Conservation (phyloP, 2,113 vertebrate genomes). For the Entelurus aequoreus region DNA sequence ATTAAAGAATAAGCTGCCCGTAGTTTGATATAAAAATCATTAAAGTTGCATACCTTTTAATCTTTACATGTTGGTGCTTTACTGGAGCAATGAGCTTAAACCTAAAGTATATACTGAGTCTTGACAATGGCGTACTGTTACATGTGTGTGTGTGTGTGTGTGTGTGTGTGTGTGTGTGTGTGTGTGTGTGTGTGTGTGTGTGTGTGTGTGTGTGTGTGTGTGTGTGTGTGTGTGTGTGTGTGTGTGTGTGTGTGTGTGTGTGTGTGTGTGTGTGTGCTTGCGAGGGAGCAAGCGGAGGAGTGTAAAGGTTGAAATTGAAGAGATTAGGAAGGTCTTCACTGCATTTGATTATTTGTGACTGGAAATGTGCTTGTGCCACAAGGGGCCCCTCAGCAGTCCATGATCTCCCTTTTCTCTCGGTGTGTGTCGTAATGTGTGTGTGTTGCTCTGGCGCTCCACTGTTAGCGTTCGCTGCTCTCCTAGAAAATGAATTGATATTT, state of each 20-base stretch:
- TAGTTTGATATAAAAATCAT: too few relatives aligned
- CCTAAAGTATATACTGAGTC: background rate
- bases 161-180: conserved; percentile 13
- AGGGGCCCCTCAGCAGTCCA: conserved; percentile 82
- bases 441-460: conserved; percentile 13
- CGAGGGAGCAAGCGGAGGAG: conserved; percentile 50
- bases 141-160: conserved; percentile 8
- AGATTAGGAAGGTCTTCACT: conserved; percentile 86
- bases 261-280: conserved; percentile 9
- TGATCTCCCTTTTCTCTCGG: conserved; percentile 51
- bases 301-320: conserved; percentile 95
- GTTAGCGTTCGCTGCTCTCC: conserved; percentile 70
- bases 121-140: too few relatives aligned
- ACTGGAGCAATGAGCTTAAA: too few relatives aligned
- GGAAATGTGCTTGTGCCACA: conserved; percentile 84
- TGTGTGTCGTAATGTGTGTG: conserved; percentile 6
- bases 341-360: conserved; percentile 96
- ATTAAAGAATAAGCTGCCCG: too few relatives aligned
- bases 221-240: background rate
- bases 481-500: conserved; percentile 99
- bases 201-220: conserved; percentile 13
- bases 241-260: conserved; percentile 1
- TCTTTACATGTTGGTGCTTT: too few relatives aligned
- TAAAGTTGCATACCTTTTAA: too few relatives aligned
- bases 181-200: background rate